Conservation (phyloP, 2,888 invertebrate species). For the Megaustenia siamemsis region DNA sequence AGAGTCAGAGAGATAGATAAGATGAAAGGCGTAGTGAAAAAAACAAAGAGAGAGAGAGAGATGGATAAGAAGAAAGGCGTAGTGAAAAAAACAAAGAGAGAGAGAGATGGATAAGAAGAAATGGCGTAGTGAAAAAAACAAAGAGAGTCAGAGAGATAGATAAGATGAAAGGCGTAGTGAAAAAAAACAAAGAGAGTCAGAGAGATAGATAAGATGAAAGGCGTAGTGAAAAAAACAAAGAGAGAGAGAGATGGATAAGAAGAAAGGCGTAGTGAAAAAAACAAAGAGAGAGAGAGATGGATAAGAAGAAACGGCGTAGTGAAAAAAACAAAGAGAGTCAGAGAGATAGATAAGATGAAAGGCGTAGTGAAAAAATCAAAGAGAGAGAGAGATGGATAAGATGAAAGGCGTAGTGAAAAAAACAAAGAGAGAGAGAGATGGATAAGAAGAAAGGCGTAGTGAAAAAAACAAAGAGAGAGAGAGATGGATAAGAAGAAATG, state of each 20-base stretch:
- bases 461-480: background rate
- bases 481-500: background rate
- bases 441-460: background rate
- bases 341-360: no score
- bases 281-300: background rate
- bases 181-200: background rate
- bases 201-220: background rate
- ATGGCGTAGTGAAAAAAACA: no score
- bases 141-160: conserved; percentile 10
- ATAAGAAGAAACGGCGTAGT: background rate
- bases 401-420: no score
- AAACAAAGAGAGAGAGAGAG: background rate
- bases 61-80: background rate
- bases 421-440: background rate
- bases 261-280: background rate
- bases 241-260: background rate
- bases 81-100: background rate
- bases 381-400: background rate
- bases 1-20: background rate
- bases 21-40: background rate
- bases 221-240: background rate
- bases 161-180: no score
- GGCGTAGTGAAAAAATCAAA: background rate
- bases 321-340: background rate
- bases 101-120: background rate